Conservation (phyloP, 2,113 vertebrate species). For the Hoplias malabaricus region DNA sequence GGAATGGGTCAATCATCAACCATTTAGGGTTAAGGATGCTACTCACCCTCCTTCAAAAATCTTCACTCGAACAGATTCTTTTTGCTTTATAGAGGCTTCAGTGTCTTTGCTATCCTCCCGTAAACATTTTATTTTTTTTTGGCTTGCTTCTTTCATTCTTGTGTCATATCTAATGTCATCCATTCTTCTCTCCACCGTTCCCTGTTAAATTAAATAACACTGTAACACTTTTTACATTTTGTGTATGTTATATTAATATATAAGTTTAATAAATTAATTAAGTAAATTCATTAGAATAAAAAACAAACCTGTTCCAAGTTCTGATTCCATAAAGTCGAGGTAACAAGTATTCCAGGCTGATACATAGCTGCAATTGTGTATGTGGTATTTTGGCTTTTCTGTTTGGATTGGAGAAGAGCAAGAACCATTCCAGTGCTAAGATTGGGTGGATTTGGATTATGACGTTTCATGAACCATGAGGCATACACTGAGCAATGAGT, state of each 20-base stretch:
- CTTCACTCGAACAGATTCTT: slow-evolving; percentile 92
- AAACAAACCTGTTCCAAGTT: slow-evolving; percentile 84
- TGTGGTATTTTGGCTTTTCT: slow-evolving; percentile 82
- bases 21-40: background rate
- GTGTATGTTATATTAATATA: background rate
- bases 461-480: slow-evolving; percentile 90
- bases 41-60: slow-evolving; percentile 99
- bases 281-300: background rate
- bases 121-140: slow-evolving; percentile 87
- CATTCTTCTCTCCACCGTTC: slow-evolving; percentile 89
- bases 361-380: slow-evolving; percentile 92
- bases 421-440: slow-evolving; percentile 87
- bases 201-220: slow-evolving; percentile 75
- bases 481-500: slow-evolving; percentile 89
- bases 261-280: background rate
- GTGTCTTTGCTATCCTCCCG: slow-evolving; percentile 94
- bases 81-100: slow-evolving; percentile 80
- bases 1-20: background rate
- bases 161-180: slow-evolving; percentile 87
- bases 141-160: slow-evolving; percentile 84
- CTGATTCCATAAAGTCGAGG: slow-evolving; percentile 88
- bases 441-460: slow-evolving; percentile 91
- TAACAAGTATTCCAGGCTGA: slow-evolving; percentile 88
- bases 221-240: background rate
- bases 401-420: slow-evolving; percentile 90